phyloP scores from a whole-genome alignment of 2,888 invertebrate species.

The Sialis lutaria region DNA sequence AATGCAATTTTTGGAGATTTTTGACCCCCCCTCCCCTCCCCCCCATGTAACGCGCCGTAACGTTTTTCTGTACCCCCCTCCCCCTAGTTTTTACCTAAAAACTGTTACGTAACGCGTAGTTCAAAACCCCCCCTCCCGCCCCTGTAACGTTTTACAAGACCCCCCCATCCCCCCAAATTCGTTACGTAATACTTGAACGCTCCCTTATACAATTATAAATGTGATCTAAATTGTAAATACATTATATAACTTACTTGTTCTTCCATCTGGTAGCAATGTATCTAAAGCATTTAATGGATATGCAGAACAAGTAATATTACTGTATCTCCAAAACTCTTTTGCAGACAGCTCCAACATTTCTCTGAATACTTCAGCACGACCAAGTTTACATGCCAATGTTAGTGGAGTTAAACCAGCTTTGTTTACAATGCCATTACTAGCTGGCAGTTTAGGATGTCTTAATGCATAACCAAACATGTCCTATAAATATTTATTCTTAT shows the following conservation, averaged over 20 bases:
- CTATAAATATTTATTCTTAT: constrained; percentile 29
- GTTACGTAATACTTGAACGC: no score
- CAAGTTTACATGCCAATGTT: constrained; percentile 90
- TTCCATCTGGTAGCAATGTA: constrained; percentile 83
- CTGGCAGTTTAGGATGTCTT: constrained; percentile 83
- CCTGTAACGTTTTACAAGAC: no score
- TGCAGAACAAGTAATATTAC: constrained; percentile 95
- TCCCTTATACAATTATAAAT: background rate
- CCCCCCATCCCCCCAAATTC: no score
- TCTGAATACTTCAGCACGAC: constrained; percentile 88
- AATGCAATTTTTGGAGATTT: no score
- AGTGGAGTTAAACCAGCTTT: constrained; percentile 82
- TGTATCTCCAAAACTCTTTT: constrained; percentile 96
- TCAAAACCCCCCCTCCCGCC: no score
- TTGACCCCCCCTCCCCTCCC: no score
- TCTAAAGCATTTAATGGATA: constrained; percentile 94
- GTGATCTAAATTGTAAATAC: background rate
- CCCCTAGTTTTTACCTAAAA: no score
- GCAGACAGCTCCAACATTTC: constrained; percentile 95
- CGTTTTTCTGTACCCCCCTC: no score
- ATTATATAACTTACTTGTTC: constrained; percentile 57
- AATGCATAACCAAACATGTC: constrained; percentile 98
- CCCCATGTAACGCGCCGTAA: no score
- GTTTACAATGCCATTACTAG: constrained; percentile 83
- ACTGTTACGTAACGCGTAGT: no score